Percentiles rank a stretch among this genome's conserved stretches.
Conservation (phyloP, 1,140 invertebrate genomes). For the fruit fly (Drosophila melanogaster) region DNA sequence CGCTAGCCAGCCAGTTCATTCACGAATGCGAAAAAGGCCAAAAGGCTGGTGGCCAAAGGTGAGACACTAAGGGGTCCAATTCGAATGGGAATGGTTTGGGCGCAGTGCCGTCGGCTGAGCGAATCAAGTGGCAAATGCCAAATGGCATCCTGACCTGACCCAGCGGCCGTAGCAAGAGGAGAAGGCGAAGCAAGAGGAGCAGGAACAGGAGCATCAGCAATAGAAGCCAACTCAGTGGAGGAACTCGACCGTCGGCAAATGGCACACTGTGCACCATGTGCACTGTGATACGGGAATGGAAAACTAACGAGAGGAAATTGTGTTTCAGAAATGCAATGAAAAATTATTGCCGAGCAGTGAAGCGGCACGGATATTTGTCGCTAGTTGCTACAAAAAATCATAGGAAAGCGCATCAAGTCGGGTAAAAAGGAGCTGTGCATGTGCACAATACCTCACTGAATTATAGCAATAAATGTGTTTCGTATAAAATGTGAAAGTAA, state of each 20-base stretch:
- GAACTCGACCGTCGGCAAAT: constrained; percentile 8
- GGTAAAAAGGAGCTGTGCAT: constrained; percentile 1
- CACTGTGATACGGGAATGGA: constrained; percentile 35
- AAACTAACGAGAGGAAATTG: constrained; percentile 31
- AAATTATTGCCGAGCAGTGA: constrained; percentile 27
- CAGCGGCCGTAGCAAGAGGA: constrained; percentile 11
- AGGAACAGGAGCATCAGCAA: constrained; percentile 1
- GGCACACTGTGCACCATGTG: background rate
- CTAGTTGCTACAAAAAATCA: constrained; percentile 9
- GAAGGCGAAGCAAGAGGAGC: background rate
- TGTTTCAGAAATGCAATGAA: constrained; percentile 42
- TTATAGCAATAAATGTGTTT: constrained; percentile 21
- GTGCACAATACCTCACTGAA: constrained; percentile 13
- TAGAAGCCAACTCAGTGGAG: constrained; percentile 17
- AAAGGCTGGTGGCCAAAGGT: constrained; percentile 45
- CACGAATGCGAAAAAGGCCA: constrained; percentile 47
- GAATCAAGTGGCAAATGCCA: constrained; percentile 72
- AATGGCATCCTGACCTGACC: constrained; percentile 47
- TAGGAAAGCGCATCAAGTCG: constrained; percentile 6
- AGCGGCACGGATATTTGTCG: constrained; percentile 11
- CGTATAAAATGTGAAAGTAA: background rate
- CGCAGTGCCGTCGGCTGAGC: constrained; percentile 3
- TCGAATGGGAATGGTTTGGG: background rate
- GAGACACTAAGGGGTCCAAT: constrained; percentile 12
- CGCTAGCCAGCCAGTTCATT: constrained; percentile 12